Conservation (phyloP, 92 coral and sea anemone species). For the Zoanthus sansibaricus region DNA sequence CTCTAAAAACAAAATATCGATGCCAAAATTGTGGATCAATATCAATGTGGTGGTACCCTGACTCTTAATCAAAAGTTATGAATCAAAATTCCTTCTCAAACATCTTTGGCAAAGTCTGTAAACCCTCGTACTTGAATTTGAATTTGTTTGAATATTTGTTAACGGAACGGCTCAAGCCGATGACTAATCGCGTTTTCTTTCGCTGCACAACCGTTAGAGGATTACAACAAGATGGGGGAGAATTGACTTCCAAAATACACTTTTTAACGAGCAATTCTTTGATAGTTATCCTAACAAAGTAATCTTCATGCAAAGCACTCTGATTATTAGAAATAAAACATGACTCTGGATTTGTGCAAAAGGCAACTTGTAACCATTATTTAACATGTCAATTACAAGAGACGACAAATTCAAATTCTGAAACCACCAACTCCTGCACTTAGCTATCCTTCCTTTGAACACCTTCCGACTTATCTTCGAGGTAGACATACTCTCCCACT, state of each 20-base stretch:
- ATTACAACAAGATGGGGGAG: not conserved
- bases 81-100: no score
- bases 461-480: no score
- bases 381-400: not conserved
- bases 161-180: not conserved
- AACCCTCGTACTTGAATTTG: no score
- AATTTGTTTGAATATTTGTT: not conserved
- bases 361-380: not conserved
- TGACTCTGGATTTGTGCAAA: not conserved
- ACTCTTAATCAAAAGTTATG: no score
- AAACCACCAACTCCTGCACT: no score
- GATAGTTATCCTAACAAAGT: constrained; percentile 1
- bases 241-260: constrained; percentile 1
- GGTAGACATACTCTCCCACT: no score
- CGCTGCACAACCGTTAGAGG: not conserved
- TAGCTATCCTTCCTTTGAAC: no score
- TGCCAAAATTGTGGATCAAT: no score
- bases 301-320: not conserved
- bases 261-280: not conserved
- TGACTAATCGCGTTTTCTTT: not conserved
- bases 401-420: not conserved
- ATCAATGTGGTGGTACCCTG: no score
- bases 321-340: constrained; percentile 5
- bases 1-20: no score
- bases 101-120: no score